Percentiles rank a stretch among this genome's conserved stretches.
Conservation (phyloP, 2,113 vertebrate species). For the Lipotes vexillifer region DNA sequence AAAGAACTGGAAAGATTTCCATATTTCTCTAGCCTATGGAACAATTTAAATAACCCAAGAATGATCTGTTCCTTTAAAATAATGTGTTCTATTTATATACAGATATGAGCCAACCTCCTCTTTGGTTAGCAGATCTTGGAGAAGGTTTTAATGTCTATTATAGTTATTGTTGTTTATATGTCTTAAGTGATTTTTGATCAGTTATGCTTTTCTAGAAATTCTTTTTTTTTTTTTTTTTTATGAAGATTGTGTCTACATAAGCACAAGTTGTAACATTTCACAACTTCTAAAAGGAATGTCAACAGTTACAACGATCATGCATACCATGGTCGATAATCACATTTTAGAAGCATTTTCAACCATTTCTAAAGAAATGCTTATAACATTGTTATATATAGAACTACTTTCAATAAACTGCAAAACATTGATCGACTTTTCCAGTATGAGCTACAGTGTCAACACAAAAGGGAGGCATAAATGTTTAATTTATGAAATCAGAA, state of each 20-base stretch:
- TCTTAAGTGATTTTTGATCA: not conserved
- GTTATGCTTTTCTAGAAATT: not conserved
- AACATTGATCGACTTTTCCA: constrained; percentile 87
- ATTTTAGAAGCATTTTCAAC: constrained; percentile 90
- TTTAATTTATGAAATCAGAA: constrained; percentile 93
- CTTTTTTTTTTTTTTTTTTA: too few species aligned
- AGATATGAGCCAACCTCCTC: not conserved
- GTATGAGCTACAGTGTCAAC: constrained; percentile 89
- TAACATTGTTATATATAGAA: constrained; percentile 90
- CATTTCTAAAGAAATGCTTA: constrained; percentile 91
- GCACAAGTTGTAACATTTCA: constrained; percentile 92
- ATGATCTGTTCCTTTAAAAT: not conserved
- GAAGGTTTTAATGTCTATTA: not conserved
- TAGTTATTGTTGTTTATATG: not conserved
- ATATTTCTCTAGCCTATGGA: not conserved
- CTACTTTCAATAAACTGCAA: constrained; percentile 92
- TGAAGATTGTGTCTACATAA: constrained; percentile 91
- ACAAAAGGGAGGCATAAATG: constrained; percentile 88
- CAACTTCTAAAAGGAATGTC: constrained; percentile 95
- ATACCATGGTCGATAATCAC: constrained; percentile 90
- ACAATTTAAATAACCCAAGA: not conserved
- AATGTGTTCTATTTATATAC: not conserved
- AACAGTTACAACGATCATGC: constrained; percentile 94
- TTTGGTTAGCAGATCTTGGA: not conserved
- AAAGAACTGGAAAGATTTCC: not conserved